Evolutionary conservation across 2,888 invertebrate species (phyloP).

Genomic region (Dioctria rufipes): DNA sequence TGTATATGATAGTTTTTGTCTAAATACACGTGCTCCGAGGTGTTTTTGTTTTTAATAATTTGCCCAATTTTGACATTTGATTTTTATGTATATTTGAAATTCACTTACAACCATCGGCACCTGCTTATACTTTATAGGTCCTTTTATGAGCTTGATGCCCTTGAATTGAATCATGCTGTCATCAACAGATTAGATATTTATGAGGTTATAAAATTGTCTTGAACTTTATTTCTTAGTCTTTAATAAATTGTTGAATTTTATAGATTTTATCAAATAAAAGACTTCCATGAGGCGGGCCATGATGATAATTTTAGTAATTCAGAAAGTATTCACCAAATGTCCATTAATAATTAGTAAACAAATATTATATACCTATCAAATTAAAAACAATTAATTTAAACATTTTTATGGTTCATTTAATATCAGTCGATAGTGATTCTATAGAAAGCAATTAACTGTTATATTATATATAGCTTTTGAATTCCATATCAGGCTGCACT

Average conservation of each 20-base stretch:
- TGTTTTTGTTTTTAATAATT: background rate
- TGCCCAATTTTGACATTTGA: background rate
- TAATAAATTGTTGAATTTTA: background rate
- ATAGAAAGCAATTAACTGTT: too few relatives aligned
- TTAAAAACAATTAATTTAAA: too few relatives aligned
- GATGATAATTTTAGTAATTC: too few relatives aligned
- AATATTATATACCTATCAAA: too few relatives aligned
- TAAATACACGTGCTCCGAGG: background rate
- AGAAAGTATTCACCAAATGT: too few relatives aligned
- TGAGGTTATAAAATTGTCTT: background rate
- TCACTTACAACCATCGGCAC: constrained; percentile 42
- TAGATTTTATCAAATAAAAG: background rate
- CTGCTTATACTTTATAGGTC: constrained; percentile 50
- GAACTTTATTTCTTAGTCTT: background rate
- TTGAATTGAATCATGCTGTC: background rate
- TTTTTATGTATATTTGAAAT: constrained; percentile 16
- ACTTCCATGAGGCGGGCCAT: constrained; percentile 8
- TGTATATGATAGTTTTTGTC: constrained; percentile 18
- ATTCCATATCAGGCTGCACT: too few relatives aligned
- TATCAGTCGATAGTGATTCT: too few relatives aligned
- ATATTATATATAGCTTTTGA: too few relatives aligned
- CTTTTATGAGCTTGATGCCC: constrained; percentile 49
- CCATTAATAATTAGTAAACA: too few relatives aligned
- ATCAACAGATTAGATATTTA: background rate
- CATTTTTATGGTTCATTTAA: too few relatives aligned